These are phyloP conservation scores for Lepilemur septentrionalis DNA, from an alignment of 2,797 vertebrate species.

Conservation along the genomic window DNA sequence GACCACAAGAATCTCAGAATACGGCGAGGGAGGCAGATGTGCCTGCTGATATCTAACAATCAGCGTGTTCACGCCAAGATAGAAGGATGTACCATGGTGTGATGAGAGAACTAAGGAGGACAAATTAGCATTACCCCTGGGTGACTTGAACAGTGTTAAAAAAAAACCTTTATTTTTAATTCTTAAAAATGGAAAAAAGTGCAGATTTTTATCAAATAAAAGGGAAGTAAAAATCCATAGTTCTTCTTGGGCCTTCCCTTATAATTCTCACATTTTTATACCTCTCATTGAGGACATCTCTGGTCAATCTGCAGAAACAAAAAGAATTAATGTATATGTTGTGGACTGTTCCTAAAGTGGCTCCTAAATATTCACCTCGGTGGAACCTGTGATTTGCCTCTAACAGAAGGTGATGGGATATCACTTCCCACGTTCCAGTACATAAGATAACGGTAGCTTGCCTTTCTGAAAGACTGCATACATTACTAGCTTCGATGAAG, in stretches of 20 bases:
- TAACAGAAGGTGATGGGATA: background rate
- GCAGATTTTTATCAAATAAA: background rate
- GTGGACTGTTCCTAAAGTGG: background rate
- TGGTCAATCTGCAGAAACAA: background rate
- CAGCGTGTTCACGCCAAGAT: accelerated
- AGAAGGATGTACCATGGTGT: accelerated
- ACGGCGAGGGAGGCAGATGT: accelerated
- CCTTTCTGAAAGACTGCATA: background rate
- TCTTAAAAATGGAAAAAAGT: background rate
- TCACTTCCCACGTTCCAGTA: background rate
- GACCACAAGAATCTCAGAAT: background rate
- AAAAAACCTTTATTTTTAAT: background rate
- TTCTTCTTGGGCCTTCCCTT: background rate
- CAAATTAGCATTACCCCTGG: background rate
- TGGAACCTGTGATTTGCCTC: background rate
- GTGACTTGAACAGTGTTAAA: background rate
- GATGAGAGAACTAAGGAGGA: background rate
- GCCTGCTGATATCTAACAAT: accelerated
- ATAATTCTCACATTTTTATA: background rate
- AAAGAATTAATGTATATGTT: background rate
- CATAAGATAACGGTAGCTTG: background rate
- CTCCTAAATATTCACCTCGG: background rate
- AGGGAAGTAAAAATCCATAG: background rate
- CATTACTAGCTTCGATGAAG: background rate
- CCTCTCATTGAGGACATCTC: background rate